Evolutionary conservation across 35 echinoderm and acorn worm genomes (phyloP), one percentile per base, ranked within the genome.

Genomic region (Anneissia japonica): DNA sequence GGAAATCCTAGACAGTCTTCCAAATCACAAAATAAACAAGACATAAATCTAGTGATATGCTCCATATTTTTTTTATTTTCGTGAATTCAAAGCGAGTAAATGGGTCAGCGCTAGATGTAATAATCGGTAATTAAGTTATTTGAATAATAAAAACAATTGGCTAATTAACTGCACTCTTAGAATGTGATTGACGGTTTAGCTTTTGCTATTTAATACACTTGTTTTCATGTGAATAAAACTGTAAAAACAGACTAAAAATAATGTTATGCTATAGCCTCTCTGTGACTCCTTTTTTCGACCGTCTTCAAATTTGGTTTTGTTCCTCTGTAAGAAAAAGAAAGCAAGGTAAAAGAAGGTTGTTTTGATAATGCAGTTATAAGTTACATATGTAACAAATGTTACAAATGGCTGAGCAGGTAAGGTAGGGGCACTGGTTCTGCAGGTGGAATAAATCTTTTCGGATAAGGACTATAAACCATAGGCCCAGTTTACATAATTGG

Each of bases 161-260:
- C 40, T 45, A 45, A 45, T n/a, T 45, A 45, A 45, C 40, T 64
- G 51, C 51, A 64, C 51, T 26, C 51, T 64, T 64, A 64, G 51
- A 64, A 64, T 64, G 10, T 64, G 51, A 16, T 7, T 45, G 4
- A 16, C 4, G 11, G 51, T 9, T 64, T 64, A 64, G 51, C 51
- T 64, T 64, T 64, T 64, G 51, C 51, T 64, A 64, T 64, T 64
- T 64, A 64, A 64, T 64, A 64, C 51, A 64, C 51, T 64, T 43
- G 40, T 43, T 43, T 43, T 64, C 51, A 64, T 64, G 51, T 64
- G 51, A 64, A 64, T 64, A 64, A 64, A 64, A 64, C 51, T 64
- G 51, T 64, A 64, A 64, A 64, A 23, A 64, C 19, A 64, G n/a
- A n/a, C n/a, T 16, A 64, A 64, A 64, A 64, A 9, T 64, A 64